Base-by-base conservation (phyloP, 2,797 vertebrate genomes). In the Micrastur ruficollis region DNA sequence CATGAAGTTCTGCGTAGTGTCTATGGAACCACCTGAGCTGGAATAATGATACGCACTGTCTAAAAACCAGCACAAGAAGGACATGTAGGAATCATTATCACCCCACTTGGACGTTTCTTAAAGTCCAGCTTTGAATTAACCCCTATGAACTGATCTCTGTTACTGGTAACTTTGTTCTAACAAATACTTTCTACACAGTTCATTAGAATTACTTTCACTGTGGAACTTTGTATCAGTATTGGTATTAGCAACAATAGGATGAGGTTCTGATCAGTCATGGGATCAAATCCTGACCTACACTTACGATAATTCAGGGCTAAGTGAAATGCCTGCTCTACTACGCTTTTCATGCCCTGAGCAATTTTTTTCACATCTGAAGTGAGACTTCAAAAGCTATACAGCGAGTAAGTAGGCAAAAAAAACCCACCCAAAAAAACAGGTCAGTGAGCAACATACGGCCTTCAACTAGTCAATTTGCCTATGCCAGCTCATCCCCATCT, bases 401-500 rank as follows among this genome's bases (percentile, higher is more conserved):
- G 7, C 61, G 36, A 85, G 49, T 3, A 93, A 85, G 63, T 36
- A 76, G 29, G 34, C 8, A 9, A 31, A 34, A 70, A 21, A 12
- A 42, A 5, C 14, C 5, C 21, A 47, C 8, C 14, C 8, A 49
- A 65, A 80, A 84, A 38, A 92, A n/a, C 5, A 4, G 56, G 84
- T 85, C 89, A 93, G 67, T 55, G 71, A 92, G 71, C 84, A 94
- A 88, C 86, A 74, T 7, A 92, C 1, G 1, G 78, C 75, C 92
- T 93, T 76, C 81, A 87, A 34, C 22, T 23, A 74, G 40, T 68
- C 74, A 19, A 9, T 89, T 71, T 89, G 52, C 71, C 79, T 61
- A 11, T 46, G 94, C 92, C 89, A 96, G 84, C 89, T 93, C 89
- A 92, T 61, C 78, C 59, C 67, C 31, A 36, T 93, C 74, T 91